Evolutionary conservation across 2,888 invertebrate species (phyloP).

Genomic region (Tortricodes alternella): DNA sequence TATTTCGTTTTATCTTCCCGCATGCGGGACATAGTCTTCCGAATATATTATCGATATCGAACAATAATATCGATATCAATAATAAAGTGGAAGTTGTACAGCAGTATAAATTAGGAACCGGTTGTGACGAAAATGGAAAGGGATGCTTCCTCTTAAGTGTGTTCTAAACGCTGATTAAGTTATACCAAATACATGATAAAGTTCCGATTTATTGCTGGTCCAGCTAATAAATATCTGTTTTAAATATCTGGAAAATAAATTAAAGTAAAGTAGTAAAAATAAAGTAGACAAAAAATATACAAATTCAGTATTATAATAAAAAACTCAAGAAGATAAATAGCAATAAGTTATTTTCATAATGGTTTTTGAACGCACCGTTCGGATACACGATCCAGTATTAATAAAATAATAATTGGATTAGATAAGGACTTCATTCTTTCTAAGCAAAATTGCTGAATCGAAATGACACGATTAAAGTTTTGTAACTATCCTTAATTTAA

Average conservation of each 20-base stretch:
- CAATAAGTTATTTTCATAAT: not conserved
- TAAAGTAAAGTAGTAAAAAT: not conserved
- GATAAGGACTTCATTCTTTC: not conserved
- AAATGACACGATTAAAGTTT: not conserved
- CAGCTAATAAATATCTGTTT: not conserved
- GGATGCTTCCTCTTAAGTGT: slow-evolving; percentile 29
- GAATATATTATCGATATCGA: too few species aligned
- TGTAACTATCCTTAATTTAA: not conserved
- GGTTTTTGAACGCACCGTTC: slow-evolving; percentile 2
- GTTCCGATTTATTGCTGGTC: not conserved
- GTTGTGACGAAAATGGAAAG: slow-evolving; percentile 32
- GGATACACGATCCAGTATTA: slow-evolving; percentile 2
- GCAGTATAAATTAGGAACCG: slow-evolving; percentile 39
- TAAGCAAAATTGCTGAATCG: not conserved
- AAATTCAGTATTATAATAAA: not conserved
- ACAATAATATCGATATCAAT: slow-evolving; percentile 31
- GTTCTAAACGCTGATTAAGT: slow-evolving; percentile 30
- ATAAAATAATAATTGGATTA: not conserved
- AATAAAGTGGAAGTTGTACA: slow-evolving; percentile 28
- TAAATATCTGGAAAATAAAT: not conserved
- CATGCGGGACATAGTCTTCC: too few species aligned
- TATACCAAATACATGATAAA: not conserved
- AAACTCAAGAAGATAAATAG: not conserved
- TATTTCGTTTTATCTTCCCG: too few species aligned
- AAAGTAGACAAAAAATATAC: too few species aligned